Evolutionary conservation across 2,113 vertebrate species (phyloP), one percentile per base, ranked within the genome.

Genomic region (Ammodytes marinus): DNA sequence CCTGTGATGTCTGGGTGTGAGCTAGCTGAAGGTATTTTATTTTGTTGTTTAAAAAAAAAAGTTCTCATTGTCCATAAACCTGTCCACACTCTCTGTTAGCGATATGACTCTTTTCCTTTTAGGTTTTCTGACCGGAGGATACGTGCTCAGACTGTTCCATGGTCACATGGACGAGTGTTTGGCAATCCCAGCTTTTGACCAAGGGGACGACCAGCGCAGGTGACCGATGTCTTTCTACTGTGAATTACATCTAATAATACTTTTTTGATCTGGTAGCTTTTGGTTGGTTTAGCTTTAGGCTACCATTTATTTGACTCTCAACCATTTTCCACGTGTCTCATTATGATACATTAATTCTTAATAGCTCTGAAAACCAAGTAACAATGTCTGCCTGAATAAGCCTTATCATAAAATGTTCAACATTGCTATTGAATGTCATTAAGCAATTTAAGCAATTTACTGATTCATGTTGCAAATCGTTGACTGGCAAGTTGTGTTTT

Each of bases 151-250:
- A 39, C 94, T 98, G 35, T 98, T 97, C 82, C 97, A 98, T 0
- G 97, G 97, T 59, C 97, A 98, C 88, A 98, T 98, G 97, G 97
- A 98, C 6, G 97, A 98, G 76, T 97, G 97, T 88, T 87, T 98
- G 83, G 96, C 97, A 52, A 97, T 97, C 66, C 95, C 97, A 46
- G 93, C 91, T 78, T 90, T 94, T 70, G 94, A 97, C 67, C 96
- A 96, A 90, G 96, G 95, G 10, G 97, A 97, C 0, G 97, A 98
- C 82, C 96, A 97, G 83, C 96, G 96, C 93, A 96, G 96, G 97
- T 98, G 74, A 85, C 39, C 12, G 8, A 6, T 42, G 14, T 47
- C 1, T 42, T 40, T 59, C 3, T 68, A 14, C 55, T 63, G 39
- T 60, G 37, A 8, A 67, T 11, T 8, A 13, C 37, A n/a, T 40